Percentiles rank a stretch among this genome's conserved stretches.
phyloP scores from a whole-genome alignment of 2,797 vertebrate genomes.

The Rhinella marina region DNA sequence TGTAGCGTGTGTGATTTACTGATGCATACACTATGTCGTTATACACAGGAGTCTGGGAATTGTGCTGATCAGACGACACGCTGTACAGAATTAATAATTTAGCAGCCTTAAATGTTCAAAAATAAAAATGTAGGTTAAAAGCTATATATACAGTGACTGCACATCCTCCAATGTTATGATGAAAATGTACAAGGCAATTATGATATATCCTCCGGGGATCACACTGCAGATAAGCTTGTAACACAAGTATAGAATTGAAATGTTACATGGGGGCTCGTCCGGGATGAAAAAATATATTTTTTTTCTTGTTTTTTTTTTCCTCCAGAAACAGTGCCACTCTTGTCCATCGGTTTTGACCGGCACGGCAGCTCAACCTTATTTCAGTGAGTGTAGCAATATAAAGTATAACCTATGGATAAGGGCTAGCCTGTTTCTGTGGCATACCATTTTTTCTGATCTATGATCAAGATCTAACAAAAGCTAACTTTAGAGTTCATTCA shows the following conservation, averaged over 20 bases:
- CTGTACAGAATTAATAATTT: conserved; percentile 44
- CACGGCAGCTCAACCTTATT: neutral
- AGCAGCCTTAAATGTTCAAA: conserved; percentile 25
- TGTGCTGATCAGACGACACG: conserved; percentile 34
- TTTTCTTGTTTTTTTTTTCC: neutral
- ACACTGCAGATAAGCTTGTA: neutral
- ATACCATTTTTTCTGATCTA: too few species aligned
- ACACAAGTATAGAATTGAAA: neutral
- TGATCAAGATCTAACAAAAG: too few species aligned
- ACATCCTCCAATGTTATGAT: neutral
- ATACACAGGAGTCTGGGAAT: conserved; percentile 49
- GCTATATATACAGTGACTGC: conserved; percentile 11
- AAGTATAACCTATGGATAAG: neutral
- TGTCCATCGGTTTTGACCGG: neutral
- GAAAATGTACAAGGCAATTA: conserved; percentile 10
- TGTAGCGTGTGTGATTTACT: neutral
- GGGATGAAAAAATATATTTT: neutral
- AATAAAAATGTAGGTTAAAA: conserved; percentile 51
- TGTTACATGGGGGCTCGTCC: neutral
- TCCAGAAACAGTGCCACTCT: neutral
- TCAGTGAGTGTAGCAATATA: neutral
- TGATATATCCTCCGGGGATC: neutral
- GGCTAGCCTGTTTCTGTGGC: neutral
- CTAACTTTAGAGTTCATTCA: too few species aligned
- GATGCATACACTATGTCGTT: conserved; percentile 28